Evolutionary conservation across 2,888 invertebrate species (phyloP), one percentile per base, ranked within the genome.

Genomic region (Didymodactylos carnosus): DNA sequence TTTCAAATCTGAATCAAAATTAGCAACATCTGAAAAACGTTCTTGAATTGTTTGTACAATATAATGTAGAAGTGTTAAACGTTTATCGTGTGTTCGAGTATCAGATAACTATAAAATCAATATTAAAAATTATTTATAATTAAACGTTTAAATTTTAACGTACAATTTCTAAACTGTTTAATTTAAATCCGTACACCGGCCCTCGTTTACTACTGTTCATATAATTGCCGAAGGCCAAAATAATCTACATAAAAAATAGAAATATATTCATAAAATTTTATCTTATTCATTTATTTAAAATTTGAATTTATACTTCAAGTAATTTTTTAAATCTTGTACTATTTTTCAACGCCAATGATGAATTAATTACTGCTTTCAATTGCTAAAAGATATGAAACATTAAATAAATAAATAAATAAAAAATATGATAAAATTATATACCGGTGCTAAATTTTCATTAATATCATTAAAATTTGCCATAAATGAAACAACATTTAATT

Each of bases 211-310:
- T 90, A 82, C 94, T 94, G 83, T 99, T 99, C 86, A 99, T 87
- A 84, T 98, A 98, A 84, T 99, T 99, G 25, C 98, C 98, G 83
- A 97, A 94, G 2, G 97, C 97, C 76, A 99, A 86, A 78, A 99
- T 92, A 77, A 99, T 62, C 62, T 62, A 62, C 27, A 62, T 14
- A 35, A n/a, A 35, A 62, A 2, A 19, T 0, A 19, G 19, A 19
- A 2, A 25, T 1, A 53, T 27, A 16, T n/a, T n/a, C n/a, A n/a
- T 53, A 16, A 14, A 11, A 19, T 25, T 4, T 19, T 6, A n/a
- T n/a, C n/a, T n/a, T n/a, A n/a, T n/a, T n/a, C n/a, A n/a, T n/a
- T n/a, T n/a, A 49, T 25, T 23, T n/a, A 49, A 49, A 49, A 23
- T 49, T 11, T 49, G 11, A 11, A 23, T 0, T 8, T 3, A 23